Evolutionary conservation across 2,888 invertebrate species (phyloP), one percentile per base, ranked within the genome.

Genomic region (Sinohyriopsis cumingii): DNA sequence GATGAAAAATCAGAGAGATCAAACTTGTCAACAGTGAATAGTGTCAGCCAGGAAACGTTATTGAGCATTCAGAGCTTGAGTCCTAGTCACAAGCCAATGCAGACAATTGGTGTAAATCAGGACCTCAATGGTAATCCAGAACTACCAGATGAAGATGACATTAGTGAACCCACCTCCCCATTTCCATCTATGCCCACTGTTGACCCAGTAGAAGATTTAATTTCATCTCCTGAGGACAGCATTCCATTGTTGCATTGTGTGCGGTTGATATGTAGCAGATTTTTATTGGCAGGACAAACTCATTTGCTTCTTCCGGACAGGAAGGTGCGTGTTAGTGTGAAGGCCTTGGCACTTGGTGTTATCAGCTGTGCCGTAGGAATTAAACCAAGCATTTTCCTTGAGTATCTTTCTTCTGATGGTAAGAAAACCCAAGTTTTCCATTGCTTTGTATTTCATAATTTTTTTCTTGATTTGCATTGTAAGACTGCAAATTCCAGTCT

Each of bases 331-430:
- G 96, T 98, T 54, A 97, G 97, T 71, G 95, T 97, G 1, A 97
- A 98, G 90, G 94, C 95, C 12, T 92, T 97, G 56, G 95, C 97
- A 0, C 88, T 98, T n/a, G 93, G 93, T 67, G 96, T 96, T 86
- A 89, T 98, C 28, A 93, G 94, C 0, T 93, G 94, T 79, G 93
- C 95, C 67, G 90, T 96, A 55, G 92, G 93, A 57, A 88, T 96
- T 33, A 93, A 93, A 82, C 96, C 98, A 0, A 92, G 93, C 77
- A 91, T 94, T 6, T 92, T 96, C 70, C 93, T 94, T 1, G 88
- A 94, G 25, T 88, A 91, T 18, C 83, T 93, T 54, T 90, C 91
- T 59, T 78, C 77, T n/a, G 72, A 71, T 45, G 74, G 77, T 78
- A 67, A 72, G 67, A 69, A 28, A 19, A n/a, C 9, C 12, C 9